phyloP scores from a whole-genome alignment of 1,140 invertebrate species.

The Coelopa frigida region DNA sequence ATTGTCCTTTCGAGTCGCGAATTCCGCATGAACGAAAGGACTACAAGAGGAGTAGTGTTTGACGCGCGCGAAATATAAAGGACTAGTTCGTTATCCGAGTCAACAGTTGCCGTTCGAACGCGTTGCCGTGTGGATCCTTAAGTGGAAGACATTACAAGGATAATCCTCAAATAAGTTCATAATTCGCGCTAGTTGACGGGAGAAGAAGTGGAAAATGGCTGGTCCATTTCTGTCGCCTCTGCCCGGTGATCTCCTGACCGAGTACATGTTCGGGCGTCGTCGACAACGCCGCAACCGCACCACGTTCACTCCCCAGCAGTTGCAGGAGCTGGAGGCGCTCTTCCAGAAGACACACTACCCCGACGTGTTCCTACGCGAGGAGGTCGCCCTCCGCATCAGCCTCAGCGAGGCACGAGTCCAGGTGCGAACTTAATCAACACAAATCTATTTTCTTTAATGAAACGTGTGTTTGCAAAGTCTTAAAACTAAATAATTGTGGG shows the following conservation, averaged over 20 bases:
- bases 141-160: not conserved
- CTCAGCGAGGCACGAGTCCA: constrained; percentile 88
- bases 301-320: constrained; percentile 88
- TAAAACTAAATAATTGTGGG: too few relatives aligned
- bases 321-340: constrained; percentile 87
- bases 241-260: constrained; percentile 75
- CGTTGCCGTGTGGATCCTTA: constrained; percentile 17
- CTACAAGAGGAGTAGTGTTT: not conserved
- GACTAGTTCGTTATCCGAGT: constrained; percentile 25
- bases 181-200: not conserved
- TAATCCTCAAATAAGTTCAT: constrained; percentile 5
- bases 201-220: constrained; percentile 53
- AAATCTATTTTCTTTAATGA: not conserved
- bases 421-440: constrained; percentile 48
- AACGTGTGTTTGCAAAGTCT: too few relatives aligned
- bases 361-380: constrained; percentile 89
- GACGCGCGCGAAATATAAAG: constrained; percentile 31
- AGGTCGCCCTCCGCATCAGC: constrained; percentile 84
- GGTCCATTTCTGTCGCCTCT: constrained; percentile 76
- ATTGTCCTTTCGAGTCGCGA: too few relatives aligned
- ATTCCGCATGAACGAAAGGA: not conserved
- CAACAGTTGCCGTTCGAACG: constrained; percentile 35
- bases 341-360: constrained; percentile 96
- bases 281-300: constrained; percentile 84
- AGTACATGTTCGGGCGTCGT: constrained; percentile 85